These are phyloP conservation scores for Paratrypauchen microcephalus DNA, from an alignment of 2,797 vertebrate species.

Conservation along the genomic window DNA sequence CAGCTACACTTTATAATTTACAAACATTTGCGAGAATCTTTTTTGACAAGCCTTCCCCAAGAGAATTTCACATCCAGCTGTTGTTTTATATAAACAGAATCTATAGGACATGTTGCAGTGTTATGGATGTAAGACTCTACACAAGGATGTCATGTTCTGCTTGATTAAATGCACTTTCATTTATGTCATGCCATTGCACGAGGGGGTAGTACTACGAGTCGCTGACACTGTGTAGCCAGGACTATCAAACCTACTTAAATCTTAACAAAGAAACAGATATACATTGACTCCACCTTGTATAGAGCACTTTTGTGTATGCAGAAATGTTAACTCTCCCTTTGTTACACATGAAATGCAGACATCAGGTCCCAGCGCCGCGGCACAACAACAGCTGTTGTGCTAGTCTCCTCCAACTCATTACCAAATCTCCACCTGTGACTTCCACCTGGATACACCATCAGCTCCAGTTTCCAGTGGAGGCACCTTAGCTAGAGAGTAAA, in stretches of 20 bases:
- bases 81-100: conserved; percentile 17
- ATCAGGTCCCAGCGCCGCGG: conserved; percentile 51
- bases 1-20: conserved; percentile 21
- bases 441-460: conserved; percentile 68
- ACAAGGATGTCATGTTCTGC: conserved; percentile 5
- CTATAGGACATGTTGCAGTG: conserved; percentile 11
- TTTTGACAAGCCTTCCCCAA: conserved; percentile 22
- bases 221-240: neutral
- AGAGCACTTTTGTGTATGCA: neutral
- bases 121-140: conserved; percentile 15
- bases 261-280: too few relatives aligned
- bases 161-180: conserved; percentile 8
- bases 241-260: too few relatives aligned
- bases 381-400: conserved; percentile 62
- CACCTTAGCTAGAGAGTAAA: conserved; percentile 57
- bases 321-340: conserved; percentile 27
- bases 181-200: neutral
- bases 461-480: conserved; percentile 57
- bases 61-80: conserved; percentile 36
- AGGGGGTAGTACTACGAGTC: neutral
- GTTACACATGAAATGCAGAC: conserved; percentile 48
- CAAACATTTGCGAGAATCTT: conserved; percentile 6
- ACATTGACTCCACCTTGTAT: neutral
- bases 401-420: conserved; percentile 69
- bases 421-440: conserved; percentile 70